Evolutionary conservation across 2,797 vertebrate genomes (phyloP).

Genomic region (Amniataba percoides): DNA sequence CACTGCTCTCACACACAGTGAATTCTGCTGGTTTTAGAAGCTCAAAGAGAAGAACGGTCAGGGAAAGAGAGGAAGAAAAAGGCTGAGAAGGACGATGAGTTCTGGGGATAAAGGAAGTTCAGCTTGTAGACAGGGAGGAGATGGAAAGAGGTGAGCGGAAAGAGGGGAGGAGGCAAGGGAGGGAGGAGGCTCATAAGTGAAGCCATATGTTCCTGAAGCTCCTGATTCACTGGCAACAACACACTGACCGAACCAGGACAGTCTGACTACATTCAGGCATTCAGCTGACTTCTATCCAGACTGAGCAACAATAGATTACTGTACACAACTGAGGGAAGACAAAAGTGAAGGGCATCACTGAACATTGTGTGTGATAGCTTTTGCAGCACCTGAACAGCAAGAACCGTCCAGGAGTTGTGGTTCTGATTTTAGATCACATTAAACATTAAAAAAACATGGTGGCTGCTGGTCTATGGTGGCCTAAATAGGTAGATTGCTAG

Average conservation of each 20-base stretch:
- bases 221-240: constrained; percentile 72
- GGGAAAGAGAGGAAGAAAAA: constrained; percentile 11
- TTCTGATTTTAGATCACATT: constrained; percentile 1
- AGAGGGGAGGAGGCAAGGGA: constrained; percentile 56
- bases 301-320: constrained; percentile 46
- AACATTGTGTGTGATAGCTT: constrained; percentile 1
- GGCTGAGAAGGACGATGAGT: constrained; percentile 5
- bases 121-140: constrained; percentile 61
- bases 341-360: constrained; percentile 12
- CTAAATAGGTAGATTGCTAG: background rate
- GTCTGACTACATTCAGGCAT: constrained; percentile 60
- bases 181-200: constrained; percentile 83
- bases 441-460: background rate
- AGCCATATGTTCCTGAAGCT: constrained; percentile 84
- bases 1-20: constrained; percentile 34
- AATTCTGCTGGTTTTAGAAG: constrained; percentile 6
- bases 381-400: constrained; percentile 18
- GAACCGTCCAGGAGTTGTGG: background rate
- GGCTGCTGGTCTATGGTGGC: background rate
- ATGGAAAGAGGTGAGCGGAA: constrained; percentile 70
- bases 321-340: constrained; percentile 38
- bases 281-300: constrained; percentile 51
- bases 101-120: constrained; percentile 47
- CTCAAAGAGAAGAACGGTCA: constrained; percentile 7
- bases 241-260: constrained; percentile 72